Evolutionary conservation across 2,113 vertebrate genomes (phyloP).

Genomic region (Odocoileus hemionus): DNA sequence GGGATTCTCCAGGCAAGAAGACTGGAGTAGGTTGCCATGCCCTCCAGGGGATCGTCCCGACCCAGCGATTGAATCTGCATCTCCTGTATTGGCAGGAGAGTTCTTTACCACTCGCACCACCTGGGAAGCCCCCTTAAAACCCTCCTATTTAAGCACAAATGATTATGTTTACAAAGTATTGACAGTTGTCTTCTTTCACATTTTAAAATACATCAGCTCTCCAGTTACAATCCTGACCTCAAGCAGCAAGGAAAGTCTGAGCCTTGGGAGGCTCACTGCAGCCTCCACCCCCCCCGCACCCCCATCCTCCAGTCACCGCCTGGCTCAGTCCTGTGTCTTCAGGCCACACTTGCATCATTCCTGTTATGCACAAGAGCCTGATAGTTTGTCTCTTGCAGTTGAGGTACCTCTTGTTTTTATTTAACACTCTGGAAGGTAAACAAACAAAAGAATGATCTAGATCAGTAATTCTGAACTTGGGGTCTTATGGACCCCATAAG

Average conservation of each 20-base stretch:
- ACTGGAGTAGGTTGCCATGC: background rate
- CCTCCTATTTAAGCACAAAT: background rate
- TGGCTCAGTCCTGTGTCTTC: background rate
- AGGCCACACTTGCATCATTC: background rate
- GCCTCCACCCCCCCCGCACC: fast-evolving
- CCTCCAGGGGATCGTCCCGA: background rate
- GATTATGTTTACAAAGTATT: background rate
- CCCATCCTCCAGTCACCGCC: background rate
- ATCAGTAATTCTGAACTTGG: background rate
- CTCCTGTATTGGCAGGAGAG: background rate
- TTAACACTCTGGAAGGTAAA: background rate
- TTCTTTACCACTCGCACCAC: background rate
- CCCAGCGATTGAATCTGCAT: background rate
- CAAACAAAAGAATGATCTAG: background rate
- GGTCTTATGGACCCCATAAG: background rate
- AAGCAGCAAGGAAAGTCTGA: background rate
- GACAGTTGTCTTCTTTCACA: background rate
- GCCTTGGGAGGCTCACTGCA: background rate
- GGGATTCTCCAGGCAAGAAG: background rate
- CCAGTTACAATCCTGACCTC: background rate
- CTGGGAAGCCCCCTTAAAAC: background rate
- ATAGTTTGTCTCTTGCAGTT: background rate
- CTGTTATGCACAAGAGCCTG: background rate
- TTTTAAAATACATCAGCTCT: background rate
- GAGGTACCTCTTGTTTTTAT: background rate